A percentile compares a stretch with the other conserved stretches of the same genome.
These are phyloP conservation scores for Acanthisitta chloris DNA, from an alignment of 2,113 vertebrate species.

Conservation along the genomic window DNA sequence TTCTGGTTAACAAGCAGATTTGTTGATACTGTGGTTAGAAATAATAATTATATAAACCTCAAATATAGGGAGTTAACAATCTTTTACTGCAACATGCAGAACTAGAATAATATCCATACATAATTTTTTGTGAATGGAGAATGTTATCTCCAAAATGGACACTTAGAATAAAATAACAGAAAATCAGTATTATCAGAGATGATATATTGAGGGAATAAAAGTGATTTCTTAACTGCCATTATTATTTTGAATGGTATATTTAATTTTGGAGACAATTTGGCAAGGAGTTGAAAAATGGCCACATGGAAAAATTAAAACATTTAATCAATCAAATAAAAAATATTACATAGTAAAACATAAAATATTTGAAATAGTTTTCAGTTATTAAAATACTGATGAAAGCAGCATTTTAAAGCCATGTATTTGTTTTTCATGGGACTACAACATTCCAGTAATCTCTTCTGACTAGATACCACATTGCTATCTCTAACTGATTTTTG, in stretches of 20 bases:
- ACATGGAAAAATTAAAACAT: neutral
- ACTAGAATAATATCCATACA: neutral
- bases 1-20: neutral
- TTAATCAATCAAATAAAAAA: neutral
- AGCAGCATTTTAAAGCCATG: neutral
- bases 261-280: neutral
- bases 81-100: accelerated
- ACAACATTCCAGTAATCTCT: neutral
- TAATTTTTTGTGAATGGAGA: neutral
- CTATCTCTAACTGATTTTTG: neutral
- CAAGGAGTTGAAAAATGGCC: neutral
- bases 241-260: neutral
- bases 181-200: neutral
- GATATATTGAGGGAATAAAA: neutral
- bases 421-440: neutral
- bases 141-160: neutral
- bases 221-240: neutral
- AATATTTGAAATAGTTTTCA: neutral
- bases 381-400: neutral
- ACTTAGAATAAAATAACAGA: neutral
- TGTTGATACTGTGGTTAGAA: neutral
- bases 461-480: neutral
- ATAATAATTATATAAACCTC: neutral
- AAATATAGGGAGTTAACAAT: neutral
- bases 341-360: neutral